A percentile compares a stretch with the other conserved stretches of the same genome.
These are phyloP conservation scores for Leucoma salicis DNA, from an alignment of 2,888 invertebrate genomes.

Conservation along the genomic window DNA sequence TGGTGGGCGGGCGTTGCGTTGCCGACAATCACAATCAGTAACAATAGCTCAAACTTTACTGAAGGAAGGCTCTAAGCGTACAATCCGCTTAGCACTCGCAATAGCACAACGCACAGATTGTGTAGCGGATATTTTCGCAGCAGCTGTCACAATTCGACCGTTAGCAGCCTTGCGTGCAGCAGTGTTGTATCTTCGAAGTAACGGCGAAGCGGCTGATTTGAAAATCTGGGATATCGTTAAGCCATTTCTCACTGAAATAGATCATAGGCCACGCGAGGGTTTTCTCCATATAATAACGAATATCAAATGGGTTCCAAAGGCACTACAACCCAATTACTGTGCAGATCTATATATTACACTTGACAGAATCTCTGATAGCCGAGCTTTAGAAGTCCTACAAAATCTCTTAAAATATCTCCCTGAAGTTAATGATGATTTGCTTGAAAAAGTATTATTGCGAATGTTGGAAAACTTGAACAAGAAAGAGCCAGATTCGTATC, in stretches of 20 bases:
- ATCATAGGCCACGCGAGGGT: constrained; percentile 23
- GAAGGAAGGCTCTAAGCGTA: constrained; percentile 31
- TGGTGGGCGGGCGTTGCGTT: constrained; percentile 42
- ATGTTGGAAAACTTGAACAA: constrained; percentile 25
- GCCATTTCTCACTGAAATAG: constrained; percentile 32
- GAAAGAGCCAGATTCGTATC: constrained; percentile 19
- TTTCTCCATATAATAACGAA: constrained; percentile 14
- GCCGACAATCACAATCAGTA: constrained; percentile 33
- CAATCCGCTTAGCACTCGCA: constrained; percentile 41
- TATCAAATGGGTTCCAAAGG: constrained; percentile 31
- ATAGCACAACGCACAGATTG: constrained; percentile 37
- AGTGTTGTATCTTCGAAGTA: constrained; percentile 31
- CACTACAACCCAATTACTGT: constrained; percentile 46
- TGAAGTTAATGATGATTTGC: constrained; percentile 29
- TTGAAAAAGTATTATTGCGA: constrained; percentile 27
- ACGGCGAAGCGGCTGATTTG: constrained; percentile 24
- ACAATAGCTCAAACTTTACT: constrained; percentile 33
- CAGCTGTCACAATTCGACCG: constrained; percentile 39
- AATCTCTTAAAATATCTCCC: constrained; percentile 35
- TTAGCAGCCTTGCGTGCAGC: constrained; percentile 40
- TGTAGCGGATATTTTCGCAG: constrained; percentile 28
- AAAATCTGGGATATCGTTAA: constrained; percentile 46
- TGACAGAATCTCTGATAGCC: constrained; percentile 19
- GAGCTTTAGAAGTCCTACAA: constrained; percentile 29
- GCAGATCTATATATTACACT: constrained; percentile 35